These are phyloP conservation scores for Monopis laevigella DNA, from an alignment of 2,888 invertebrate genomes.

Conservation along the genomic window DNA sequence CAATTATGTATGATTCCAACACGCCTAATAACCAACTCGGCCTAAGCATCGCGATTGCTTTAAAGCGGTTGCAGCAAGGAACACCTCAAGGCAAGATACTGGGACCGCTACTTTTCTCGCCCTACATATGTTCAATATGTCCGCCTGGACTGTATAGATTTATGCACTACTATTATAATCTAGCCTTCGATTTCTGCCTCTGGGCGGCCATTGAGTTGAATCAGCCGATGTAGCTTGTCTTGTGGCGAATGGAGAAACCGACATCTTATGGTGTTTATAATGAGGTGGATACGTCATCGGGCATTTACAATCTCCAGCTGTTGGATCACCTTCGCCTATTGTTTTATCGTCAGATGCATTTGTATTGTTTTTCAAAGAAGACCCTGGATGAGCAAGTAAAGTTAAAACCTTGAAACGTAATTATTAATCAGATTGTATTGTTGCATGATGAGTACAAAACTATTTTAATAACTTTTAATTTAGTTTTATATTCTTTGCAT, in stretches of 20 bases:
- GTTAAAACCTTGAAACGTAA: too few species aligned
- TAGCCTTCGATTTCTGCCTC: conserved; percentile 24
- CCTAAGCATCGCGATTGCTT: background rate
- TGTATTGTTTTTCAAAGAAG: background rate
- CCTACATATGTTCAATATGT: conserved; percentile 13
- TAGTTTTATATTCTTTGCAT: too few species aligned
- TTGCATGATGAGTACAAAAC: too few species aligned
- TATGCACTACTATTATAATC: conserved; percentile 13
- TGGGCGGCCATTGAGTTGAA: conserved; percentile 27
- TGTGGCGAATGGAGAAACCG: conserved; percentile 9
- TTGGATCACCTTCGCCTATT: background rate
- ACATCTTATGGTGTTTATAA: conserved; percentile 11
- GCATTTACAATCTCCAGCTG: conserved; percentile 6
- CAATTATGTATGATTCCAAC: too few species aligned
- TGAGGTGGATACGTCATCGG: conserved; percentile 9
- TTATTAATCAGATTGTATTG: too few species aligned
- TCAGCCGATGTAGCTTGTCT: conserved; percentile 10
- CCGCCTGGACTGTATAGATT: conserved; percentile 12
- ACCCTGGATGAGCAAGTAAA: too few species aligned
- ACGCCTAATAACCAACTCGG: too few species aligned
- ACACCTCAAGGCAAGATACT: conserved; percentile 4
- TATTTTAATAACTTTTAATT: too few species aligned
- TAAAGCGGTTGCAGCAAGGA: background rate
- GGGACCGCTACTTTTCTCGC: conserved; percentile 14
- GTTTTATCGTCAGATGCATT: conserved; percentile 5